Conservation (phyloP, 1,140 invertebrate genomes). For the Formica exsecta region DNA sequence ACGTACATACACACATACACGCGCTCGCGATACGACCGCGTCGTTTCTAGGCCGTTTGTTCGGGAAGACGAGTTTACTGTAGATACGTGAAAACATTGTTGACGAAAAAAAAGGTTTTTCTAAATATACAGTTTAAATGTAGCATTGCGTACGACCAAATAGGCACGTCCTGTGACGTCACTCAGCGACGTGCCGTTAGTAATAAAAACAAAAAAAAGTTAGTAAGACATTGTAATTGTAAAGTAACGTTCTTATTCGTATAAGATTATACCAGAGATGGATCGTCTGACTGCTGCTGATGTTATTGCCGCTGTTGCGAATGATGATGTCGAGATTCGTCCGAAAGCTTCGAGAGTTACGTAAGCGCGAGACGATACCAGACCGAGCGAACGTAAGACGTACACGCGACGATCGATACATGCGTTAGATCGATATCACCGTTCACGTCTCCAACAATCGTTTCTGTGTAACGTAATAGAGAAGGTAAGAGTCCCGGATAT, state of each 20-base stretch:
- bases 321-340: conserved; percentile 65
- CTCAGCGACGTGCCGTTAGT: conserved; percentile 80
- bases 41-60: conserved; percentile 73
- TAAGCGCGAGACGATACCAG: not conserved
- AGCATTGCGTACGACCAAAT: conserved; percentile 85
- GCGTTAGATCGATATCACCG: not conserved
- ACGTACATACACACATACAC: not conserved
- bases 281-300: conserved; percentile 72
- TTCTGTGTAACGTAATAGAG: not conserved
- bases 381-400: not conserved
- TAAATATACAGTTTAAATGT: conserved; percentile 83
- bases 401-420: no score
- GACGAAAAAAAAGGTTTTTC: conserved; percentile 81
- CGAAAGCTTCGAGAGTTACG: conserved; percentile 63
- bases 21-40: conserved; percentile 59
- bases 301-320: conserved; percentile 59
- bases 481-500: not conserved
- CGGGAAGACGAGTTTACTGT: conserved; percentile 80
- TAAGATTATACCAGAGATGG: conserved; percentile 73
- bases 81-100: conserved; percentile 84
- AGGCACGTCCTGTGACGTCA: conserved; percentile 75
- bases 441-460: conserved; percentile 17
- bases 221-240: conserved; percentile 82
- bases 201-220: conserved; percentile 73
- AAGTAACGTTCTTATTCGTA: conserved; percentile 80